Conservation (phyloP, 1,140 invertebrate species). For the Papilio aristodemus region DNA sequence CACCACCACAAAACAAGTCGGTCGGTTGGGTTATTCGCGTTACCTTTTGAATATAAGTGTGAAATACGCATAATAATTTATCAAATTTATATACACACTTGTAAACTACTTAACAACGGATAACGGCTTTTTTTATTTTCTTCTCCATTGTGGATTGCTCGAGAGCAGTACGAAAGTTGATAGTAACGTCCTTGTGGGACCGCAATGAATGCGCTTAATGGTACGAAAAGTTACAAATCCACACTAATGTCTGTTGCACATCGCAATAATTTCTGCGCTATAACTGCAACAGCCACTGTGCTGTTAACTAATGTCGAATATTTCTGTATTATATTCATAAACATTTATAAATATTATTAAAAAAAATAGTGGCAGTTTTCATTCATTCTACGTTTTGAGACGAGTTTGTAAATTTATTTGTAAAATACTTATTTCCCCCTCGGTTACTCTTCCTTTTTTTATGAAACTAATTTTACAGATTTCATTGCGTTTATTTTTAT, state of each 20-base stretch:
- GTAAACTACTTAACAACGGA: neutral
- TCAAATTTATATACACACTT: neutral
- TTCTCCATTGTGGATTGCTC: conserved; percentile 19
- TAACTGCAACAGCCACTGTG: neutral
- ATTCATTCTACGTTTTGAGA: too few species aligned
- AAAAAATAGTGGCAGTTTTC: too few species aligned
- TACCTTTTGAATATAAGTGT: too few species aligned
- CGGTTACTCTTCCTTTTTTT: too few species aligned
- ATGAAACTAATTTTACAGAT: too few species aligned
- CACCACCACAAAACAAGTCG: conserved; percentile 20
- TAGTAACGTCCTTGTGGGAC: conserved; percentile 29
- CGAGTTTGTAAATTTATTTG: too few species aligned
- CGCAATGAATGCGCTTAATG: conserved; percentile 29
- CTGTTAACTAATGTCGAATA: neutral
- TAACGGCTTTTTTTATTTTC: conserved; percentile 6
- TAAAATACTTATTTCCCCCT: too few species aligned
- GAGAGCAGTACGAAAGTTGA: neutral
- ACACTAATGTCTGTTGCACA: conserved; percentile 33
- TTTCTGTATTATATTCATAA: neutral
- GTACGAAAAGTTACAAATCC: conserved; percentile 32
- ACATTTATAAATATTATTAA: too few species aligned
- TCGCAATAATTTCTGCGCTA: conserved; percentile 16
- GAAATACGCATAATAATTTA: too few species aligned
- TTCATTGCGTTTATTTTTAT: too few species aligned
- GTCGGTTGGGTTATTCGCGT: conserved; percentile 10